phyloP scores from a whole-genome alignment of 1,140 invertebrate genomes.

The Hycleus cichorii region DNA sequence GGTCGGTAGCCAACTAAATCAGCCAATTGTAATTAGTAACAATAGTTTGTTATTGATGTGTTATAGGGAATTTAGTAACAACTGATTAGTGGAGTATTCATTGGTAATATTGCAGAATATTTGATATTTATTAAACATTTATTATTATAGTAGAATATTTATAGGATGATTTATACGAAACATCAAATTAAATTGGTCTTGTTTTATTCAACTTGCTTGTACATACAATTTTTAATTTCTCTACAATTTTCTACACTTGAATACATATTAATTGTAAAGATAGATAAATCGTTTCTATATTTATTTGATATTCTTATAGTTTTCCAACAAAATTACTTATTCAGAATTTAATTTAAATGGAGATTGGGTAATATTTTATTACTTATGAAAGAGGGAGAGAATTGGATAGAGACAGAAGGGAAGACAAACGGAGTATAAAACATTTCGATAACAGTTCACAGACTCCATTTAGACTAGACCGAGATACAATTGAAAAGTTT shows the following conservation, averaged over 20 bases:
- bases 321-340: not conserved
- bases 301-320: not conserved
- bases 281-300: slow-evolving; percentile 1
- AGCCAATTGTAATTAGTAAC: slow-evolving; percentile 38
- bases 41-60: slow-evolving; percentile 36
- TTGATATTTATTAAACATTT: slow-evolving; percentile 19
- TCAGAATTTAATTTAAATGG: slow-evolving; percentile 15
- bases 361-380: slow-evolving; percentile 16
- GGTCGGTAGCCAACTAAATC: slow-evolving; percentile 36
- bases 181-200: too few relatives aligned
- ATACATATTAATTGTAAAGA: too few relatives aligned
- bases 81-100: slow-evolving; percentile 32
- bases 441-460: slow-evolving; percentile 25
- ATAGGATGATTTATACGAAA: too few relatives aligned
- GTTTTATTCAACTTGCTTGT: too few relatives aligned
- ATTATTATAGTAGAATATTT: too few relatives aligned
- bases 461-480: slow-evolving; percentile 22
- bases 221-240: too few relatives aligned
- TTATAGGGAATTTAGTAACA: slow-evolving; percentile 37
- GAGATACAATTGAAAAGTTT: slow-evolving; percentile 28
- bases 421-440: slow-evolving; percentile 15
- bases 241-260: too few relatives aligned
- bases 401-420: too few relatives aligned
- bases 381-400: too few relatives aligned
- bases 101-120: slow-evolving; percentile 32